Percentiles rank a stretch among this genome's conserved stretches.
phyloP scores from a whole-genome alignment of 2,113 vertebrate genomes.

The Pollachius pollachius region DNA sequence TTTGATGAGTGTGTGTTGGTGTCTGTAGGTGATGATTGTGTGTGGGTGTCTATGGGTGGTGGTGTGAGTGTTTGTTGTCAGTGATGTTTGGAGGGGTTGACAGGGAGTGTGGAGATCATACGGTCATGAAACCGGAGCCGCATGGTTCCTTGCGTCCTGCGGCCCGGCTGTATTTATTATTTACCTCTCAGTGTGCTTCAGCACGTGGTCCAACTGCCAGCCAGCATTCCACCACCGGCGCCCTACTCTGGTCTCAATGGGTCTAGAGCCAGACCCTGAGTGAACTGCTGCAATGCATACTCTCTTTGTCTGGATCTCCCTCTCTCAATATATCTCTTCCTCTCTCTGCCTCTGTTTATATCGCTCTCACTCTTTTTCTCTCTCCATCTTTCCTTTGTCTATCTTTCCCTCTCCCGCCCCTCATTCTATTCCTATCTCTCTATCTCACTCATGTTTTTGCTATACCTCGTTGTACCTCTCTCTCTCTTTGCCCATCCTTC shows the following conservation, averaged over 20 bases:
- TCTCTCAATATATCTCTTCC: not conserved
- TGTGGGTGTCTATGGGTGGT: too few relatives aligned
- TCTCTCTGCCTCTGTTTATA: not conserved
- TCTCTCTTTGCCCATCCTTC: not conserved
- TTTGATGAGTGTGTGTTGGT: too few relatives aligned
- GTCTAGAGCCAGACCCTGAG: too few relatives aligned
- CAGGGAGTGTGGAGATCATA: constrained; percentile 2
- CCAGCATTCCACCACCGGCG: too few relatives aligned
- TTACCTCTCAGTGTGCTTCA: not conserved
- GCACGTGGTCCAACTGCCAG: too few relatives aligned
- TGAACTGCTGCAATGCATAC: too few relatives aligned
- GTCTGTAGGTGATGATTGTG: too few relatives aligned
- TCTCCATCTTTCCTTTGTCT: not conserved
- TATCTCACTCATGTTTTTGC: not conserved
- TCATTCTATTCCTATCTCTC: not conserved
- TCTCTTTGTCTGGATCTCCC: not conserved
- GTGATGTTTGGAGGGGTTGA: constrained; percentile 32
- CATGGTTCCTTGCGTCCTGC: constrained; percentile 12
- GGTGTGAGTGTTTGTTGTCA: not conserved
- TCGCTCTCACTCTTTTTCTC: not conserved
- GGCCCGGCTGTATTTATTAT: constrained; percentile 34
- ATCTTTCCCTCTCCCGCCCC: not conserved
- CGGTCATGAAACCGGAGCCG: constrained; percentile 15
- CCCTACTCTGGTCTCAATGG: too few relatives aligned
- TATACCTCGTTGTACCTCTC: too few relatives aligned